phyloP scores from a whole-genome alignment of 2,888 invertebrate genomes.

The Cantharis lateralis region DNA sequence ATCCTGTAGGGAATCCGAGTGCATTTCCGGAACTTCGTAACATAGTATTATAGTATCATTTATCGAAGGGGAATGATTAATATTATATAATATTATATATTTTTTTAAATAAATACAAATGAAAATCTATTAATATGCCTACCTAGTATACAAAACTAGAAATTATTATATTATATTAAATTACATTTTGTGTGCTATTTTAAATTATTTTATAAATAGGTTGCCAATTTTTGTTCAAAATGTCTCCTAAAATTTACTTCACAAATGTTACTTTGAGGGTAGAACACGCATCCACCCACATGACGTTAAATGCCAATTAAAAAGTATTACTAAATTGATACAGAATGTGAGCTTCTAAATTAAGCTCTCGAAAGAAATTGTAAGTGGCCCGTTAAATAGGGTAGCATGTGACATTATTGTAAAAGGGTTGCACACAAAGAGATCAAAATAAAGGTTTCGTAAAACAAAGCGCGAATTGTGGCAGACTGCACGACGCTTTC shows the following conservation, averaged over 20 bases:
- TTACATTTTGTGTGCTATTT: background rate
- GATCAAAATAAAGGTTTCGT: slow-evolving; percentile 9
- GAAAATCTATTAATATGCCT: too few relatives aligned
- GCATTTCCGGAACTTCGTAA: slow-evolving; percentile 9
- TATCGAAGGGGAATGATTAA: background rate
- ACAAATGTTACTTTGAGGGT: background rate
- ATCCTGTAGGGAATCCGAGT: slow-evolving; percentile 7
- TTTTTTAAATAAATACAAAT: too few relatives aligned
- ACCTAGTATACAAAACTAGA: too few relatives aligned
- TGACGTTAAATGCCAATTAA: background rate
- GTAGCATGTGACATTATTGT: slow-evolving; percentile 1
- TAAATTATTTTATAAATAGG: background rate
- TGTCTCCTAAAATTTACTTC: background rate
- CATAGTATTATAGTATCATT: background rate
- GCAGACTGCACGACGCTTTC: slow-evolving; percentile 34
- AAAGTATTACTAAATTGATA: background rate
- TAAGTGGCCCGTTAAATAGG: slow-evolving; percentile 27
- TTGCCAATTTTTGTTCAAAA: background rate
- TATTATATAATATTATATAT: too few relatives aligned
- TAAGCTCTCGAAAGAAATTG: slow-evolving; percentile 10
- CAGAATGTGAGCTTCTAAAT: background rate
- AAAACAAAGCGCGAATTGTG: slow-evolving; percentile 16
- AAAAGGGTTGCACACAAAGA: slow-evolving; percentile 10
- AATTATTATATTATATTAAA: too few relatives aligned
- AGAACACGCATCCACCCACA: background rate